phyloP scores from a whole-genome alignment of 2,888 invertebrate species.

The Geotrupes spiniger region DNA sequence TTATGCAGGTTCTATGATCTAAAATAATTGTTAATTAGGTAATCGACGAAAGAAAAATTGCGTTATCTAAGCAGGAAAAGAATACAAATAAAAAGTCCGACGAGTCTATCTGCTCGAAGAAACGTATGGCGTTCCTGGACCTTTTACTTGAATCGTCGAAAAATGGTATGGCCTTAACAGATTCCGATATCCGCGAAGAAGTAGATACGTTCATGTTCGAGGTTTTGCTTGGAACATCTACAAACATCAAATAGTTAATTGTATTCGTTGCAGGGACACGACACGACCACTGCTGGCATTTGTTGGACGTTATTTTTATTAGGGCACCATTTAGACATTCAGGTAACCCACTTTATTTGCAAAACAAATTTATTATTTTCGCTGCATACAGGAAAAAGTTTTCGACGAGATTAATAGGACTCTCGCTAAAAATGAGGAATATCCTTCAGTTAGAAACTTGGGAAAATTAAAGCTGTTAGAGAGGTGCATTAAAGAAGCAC shows the following conservation, averaged over 20 bases:
- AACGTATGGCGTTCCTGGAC: constrained; percentile 44
- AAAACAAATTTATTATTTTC: too few relatives aligned
- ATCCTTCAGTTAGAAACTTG: too few relatives aligned
- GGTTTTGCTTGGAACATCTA: too few relatives aligned
- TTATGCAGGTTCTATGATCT: too few relatives aligned
- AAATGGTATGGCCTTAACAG: constrained; percentile 23
- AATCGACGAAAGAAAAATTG: not conserved
- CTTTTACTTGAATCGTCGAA: constrained; percentile 39
- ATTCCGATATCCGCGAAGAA: not conserved
- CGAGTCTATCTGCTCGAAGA: constrained; percentile 30
- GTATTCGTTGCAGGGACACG: constrained; percentile 46
- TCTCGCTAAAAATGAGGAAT: too few relatives aligned
- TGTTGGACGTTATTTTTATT: constrained; percentile 43
- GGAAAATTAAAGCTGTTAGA: too few relatives aligned
- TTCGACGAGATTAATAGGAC: too few relatives aligned
- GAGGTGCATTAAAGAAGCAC: too few relatives aligned
- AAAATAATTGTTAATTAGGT: too few relatives aligned
- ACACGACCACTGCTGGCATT: constrained; percentile 47
- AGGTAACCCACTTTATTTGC: too few relatives aligned
- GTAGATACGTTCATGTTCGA: constrained; percentile 37
- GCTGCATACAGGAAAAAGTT: too few relatives aligned
- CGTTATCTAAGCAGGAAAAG: constrained; percentile 3
- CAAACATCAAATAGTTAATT: too few relatives aligned
- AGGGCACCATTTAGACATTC: constrained; percentile 43
- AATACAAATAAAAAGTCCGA: constrained; percentile 19